Percentiles rank a stretch among this genome's conserved stretches.
phyloP scores from a whole-genome alignment of 1,140 invertebrate genomes.

The Temnothorax longispinosus region DNA sequence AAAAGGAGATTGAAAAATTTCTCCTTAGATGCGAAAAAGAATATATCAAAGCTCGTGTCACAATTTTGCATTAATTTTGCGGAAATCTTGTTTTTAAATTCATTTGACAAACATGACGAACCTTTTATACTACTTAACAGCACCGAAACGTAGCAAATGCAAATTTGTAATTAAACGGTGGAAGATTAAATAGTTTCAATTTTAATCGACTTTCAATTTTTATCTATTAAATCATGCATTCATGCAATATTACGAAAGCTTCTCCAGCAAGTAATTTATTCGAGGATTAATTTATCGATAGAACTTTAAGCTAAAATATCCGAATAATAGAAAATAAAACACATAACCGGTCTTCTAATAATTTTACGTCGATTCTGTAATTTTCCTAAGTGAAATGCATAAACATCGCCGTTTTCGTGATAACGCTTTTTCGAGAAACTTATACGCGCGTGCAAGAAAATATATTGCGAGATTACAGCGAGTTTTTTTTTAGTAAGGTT shows the following conservation, averaged over 20 bases:
- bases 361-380: constrained; percentile 3
- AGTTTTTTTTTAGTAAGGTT: constrained; percentile 9
- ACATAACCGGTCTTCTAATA: neutral
- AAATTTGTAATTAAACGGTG: neutral
- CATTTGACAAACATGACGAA: neutral
- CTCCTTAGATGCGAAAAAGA: neutral
- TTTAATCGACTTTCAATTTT: constrained; percentile 24
- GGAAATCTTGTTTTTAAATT: neutral
- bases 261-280: neutral
- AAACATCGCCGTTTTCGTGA: neutral
- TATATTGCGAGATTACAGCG: neutral
- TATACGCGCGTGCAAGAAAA: neutral
- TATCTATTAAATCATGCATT: neutral
- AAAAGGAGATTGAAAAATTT: neutral
- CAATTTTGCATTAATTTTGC: neutral
- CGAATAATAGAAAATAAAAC: neutral
- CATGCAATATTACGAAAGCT: neutral
- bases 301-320: neutral
- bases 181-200: neutral
- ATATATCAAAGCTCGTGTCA: neutral
- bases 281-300: neutral
- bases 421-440: neutral
- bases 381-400: neutral
- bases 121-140: neutral
- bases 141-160: neutral